phyloP scores from a whole-genome alignment of 35 echinoderm and acorn worm species.

The Strongylocentrotus purpuratus region DNA sequence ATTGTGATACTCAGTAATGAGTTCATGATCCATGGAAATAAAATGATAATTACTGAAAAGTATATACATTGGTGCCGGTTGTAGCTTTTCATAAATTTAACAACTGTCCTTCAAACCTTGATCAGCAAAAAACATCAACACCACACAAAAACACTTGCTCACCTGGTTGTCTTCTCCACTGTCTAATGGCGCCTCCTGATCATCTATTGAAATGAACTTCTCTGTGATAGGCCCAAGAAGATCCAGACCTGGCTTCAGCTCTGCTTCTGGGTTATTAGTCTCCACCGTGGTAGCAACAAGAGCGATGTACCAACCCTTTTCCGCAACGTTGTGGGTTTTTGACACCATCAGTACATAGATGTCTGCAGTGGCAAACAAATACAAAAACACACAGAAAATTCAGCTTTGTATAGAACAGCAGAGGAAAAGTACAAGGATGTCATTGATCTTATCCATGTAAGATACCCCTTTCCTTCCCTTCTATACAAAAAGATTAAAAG shows the following conservation, averaged over 20 bases:
- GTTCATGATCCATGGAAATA: no score
- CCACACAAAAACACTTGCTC: not conserved
- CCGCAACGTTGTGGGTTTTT: slow-evolving; percentile 78
- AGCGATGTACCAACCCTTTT: slow-evolving; percentile 82
- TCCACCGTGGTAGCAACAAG: slow-evolving; percentile 95
- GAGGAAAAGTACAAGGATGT: no score
- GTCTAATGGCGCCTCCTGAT: slow-evolving; percentile 72
- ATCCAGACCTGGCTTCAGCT: slow-evolving; percentile 78
- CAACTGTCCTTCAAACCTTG: no score
- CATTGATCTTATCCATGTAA: no score
- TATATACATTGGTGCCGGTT: no score
- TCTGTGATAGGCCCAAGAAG: slow-evolving; percentile 75
- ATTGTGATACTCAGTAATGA: no score
- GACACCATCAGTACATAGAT: slow-evolving; percentile 95
- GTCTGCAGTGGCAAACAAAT: slow-evolving; percentile 63
- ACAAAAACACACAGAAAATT: not conserved
- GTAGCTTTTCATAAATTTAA: no score
- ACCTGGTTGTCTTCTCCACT: slow-evolving; percentile 76
- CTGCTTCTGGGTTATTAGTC: slow-evolving; percentile 75
- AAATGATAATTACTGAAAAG: no score
- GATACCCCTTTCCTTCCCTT: no score
- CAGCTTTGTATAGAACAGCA: not conserved
- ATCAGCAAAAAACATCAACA: not conserved
- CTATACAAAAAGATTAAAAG: no score
- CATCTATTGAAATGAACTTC: slow-evolving; percentile 71